These are phyloP conservation scores for Dicentrarchus labrax DNA, from an alignment of 2,113 vertebrate species.

Conservation along the genomic window DNA sequence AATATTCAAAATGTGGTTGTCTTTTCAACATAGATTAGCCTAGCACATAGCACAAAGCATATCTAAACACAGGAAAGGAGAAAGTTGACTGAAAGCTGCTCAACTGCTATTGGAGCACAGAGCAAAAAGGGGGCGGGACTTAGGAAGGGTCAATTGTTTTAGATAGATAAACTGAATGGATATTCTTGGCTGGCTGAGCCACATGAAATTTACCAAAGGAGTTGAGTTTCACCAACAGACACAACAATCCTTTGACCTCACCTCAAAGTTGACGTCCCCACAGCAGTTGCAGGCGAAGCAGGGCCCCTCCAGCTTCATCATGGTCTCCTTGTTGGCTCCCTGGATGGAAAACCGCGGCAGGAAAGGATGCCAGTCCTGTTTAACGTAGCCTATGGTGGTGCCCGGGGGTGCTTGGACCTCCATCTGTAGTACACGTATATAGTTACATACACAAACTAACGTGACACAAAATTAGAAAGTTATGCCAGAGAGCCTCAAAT, in stretches of 20 bases:
- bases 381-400: conserved; percentile 89
- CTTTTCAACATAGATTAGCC: too few relatives aligned
- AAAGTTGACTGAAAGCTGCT: too few relatives aligned
- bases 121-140: too few relatives aligned
- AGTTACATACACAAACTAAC: background rate
- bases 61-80: too few relatives aligned
- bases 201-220: background rate
- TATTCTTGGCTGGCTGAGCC: background rate
- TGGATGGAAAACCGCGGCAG: conserved; percentile 90
- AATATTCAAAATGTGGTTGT: too few relatives aligned
- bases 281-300: conserved; percentile 92
- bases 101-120: too few relatives aligned
- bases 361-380: conserved; percentile 91
- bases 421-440: conserved; percentile 79
- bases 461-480: background rate
- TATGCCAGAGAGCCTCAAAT: background rate
- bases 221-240: background rate
- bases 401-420: conserved; percentile 92
- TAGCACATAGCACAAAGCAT: too few relatives aligned
- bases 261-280: conserved; percentile 92
- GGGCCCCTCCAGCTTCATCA: conserved; percentile 89
- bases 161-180: background rate
- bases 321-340: conserved; percentile 84
- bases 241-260: conserved; percentile 41
- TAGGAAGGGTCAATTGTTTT: background rate